Conservation (phyloP, 2,113 vertebrate genomes). For the Actinemys pallida region DNA sequence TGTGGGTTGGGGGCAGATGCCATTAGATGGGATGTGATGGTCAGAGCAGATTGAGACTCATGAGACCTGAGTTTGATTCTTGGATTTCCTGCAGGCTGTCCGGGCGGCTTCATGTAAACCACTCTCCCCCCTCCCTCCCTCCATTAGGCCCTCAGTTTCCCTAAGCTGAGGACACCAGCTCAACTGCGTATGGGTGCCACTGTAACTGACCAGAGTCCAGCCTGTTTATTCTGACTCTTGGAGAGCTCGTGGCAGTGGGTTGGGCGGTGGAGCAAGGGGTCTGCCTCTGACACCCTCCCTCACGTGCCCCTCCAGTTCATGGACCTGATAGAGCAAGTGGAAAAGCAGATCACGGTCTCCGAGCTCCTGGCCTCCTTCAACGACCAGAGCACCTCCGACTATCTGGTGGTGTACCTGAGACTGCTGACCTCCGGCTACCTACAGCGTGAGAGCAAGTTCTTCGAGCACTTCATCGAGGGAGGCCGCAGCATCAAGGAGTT, state of each 20-base stretch:
- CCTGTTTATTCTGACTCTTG: background rate
- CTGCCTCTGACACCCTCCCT: background rate
- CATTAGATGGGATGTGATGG: background rate
- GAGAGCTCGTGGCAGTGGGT: background rate
- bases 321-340: conserved; percentile 93
- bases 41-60: background rate
- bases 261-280: background rate
- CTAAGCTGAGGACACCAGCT: background rate
- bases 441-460: conserved; percentile 92
- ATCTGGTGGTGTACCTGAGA: conserved; percentile 94
- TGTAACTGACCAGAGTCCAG: background rate
- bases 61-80: background rate
- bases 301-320: conserved; percentile 83
- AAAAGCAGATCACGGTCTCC: conserved; percentile 86
- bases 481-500: conserved; percentile 93
- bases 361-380: conserved; percentile 92
- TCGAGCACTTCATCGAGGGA: conserved; percentile 96
- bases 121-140: fast-evolving
- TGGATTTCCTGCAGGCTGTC: background rate
- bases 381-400: conserved; percentile 94
- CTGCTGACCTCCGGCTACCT: conserved; percentile 94
- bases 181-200: too few species aligned
- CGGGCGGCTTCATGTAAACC: background rate
- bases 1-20: too few species aligned
- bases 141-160: background rate